Conservation (phyloP, 2,888 invertebrate genomes). For the Diarsia rubi region DNA sequence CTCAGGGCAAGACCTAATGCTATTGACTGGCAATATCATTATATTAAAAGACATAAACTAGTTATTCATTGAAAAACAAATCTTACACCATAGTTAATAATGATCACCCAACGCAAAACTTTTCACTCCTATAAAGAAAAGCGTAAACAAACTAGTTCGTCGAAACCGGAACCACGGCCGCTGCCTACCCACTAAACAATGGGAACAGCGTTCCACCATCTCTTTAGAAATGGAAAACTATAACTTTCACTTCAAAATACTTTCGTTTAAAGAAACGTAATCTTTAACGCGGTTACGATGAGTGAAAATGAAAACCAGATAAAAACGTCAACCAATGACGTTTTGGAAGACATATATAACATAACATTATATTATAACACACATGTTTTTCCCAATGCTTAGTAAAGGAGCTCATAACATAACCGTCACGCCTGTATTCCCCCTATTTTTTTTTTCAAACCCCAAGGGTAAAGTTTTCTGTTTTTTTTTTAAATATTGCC, state of each 20-base stretch:
- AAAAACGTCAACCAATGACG: neutral
- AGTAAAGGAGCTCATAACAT: neutral
- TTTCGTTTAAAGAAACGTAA: conserved; percentile 53
- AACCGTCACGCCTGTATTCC: too few relatives aligned
- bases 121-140: conserved; percentile 37
- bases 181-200: conserved; percentile 62
- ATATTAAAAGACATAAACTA: too few relatives aligned
- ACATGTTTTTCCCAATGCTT: neutral
- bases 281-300: neutral
- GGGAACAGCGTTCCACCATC: conserved; percentile 53
- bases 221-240: conserved; percentile 63
- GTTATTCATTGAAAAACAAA: too few relatives aligned
- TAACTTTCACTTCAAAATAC: conserved; percentile 62
- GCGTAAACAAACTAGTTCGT: conserved; percentile 55
- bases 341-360: neutral
- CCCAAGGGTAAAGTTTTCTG: too few relatives aligned
- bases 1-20: too few relatives aligned
- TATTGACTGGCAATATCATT: too few relatives aligned
- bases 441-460: too few relatives aligned
- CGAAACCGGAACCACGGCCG: conserved; percentile 53
- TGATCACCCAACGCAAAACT: conserved; percentile 2
- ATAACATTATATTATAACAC: neutral
- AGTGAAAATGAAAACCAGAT: conserved; percentile 13
- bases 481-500: too few relatives aligned
- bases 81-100: neutral